Base-by-base conservation (phyloP, 2,888 invertebrate genomes). In the Melangyna quadrimaculata region DNA sequence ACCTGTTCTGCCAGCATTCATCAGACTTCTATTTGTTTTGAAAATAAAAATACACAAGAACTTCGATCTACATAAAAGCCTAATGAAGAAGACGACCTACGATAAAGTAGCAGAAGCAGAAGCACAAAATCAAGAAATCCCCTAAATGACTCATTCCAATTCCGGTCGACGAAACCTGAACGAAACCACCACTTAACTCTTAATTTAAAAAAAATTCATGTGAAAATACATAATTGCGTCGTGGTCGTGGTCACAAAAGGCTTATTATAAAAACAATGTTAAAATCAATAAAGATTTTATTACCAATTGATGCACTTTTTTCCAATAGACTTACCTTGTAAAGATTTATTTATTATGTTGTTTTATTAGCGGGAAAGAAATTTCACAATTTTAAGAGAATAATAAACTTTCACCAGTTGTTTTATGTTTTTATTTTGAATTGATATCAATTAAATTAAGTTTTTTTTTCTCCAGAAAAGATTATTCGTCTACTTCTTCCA, bases 141-240 rank as follows among this genome's bases (percentile, higher is more conserved):
- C 78, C 29, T 35, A 19, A 9, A 80, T 84, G 84, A 84, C 71
- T 84, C 84, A 84, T 80, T 63, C 32, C 40, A 53, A 74, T 70
- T 70, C 65, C 59, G 77, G 61, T 61, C 40, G n/a, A 65, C 29
- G 8, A 14, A 8, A 24, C 27, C 40, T 8, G 9, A 14, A n/a
- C 29, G 6, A 12, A n/a, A 43, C 22, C 37, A 69, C 17, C 55
- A 19, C 19, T 19, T 43, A 57, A 71, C 59, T 77, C 32, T 29
- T 53, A 51, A 53, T 53, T 69, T 70, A 27, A 67, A 65, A 67
- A 65, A 65, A 67, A 17, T 75, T 74, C 69, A 12, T 37, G 19
- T 43, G 35, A 61, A 79, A 80, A 65, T 4, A 45, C 19, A 45
- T 65, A 65, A 84, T 80, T 80, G 80, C 84, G 75, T 84, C 65